Base-by-base conservation (phyloP, 2,888 invertebrate genomes). In the Criorhina ranunculi region DNA sequence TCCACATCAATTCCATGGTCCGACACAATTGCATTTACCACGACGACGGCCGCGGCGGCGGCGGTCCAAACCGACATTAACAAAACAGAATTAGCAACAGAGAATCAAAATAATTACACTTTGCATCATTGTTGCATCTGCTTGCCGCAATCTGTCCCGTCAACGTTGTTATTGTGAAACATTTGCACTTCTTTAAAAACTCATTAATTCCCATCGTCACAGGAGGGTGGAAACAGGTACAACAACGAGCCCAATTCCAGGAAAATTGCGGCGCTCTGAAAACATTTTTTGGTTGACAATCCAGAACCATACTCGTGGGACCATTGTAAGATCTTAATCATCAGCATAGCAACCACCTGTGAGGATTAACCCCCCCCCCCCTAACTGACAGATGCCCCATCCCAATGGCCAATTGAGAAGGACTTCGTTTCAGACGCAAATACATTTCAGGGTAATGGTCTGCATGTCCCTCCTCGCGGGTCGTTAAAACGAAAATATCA, bases 171-270 rank as follows among this genome's bases (percentile, higher is more conserved):
- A 33, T 51, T 40, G 24, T 33, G 60, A 53, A 59, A 73, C 37
- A 67, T 73, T 67, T 73, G 67, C 73, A 77, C 70, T 66, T 72
- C 64, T 66, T 72, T 64, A 64, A 62, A 64, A 77, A 69, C 62
- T 75, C 67, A 69, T 75, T 62, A 64, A 75, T 53, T 75, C 40
- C 44, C 60, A 1, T 4, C 24, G 24, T 24, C 24, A 24, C 2
- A 1, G 24, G 49, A 33, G 35, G 51, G 4, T 4, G 31, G 37
- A 31, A 8, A n/a, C n/a, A 31, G 9, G 17, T 4, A 33, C 15
- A 44, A 33, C 12, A 29, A 57, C 9, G 8, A 42, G 49, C 33
- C 42, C 19, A 59, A 72, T 79, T 79, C 64, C 35, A 51, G 72
- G 72, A 72, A 79, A 72, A 49, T 49, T 64, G 70, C 44, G 33